Conservation (phyloP, 2,888 invertebrate species). For the Clunio marinus region DNA sequence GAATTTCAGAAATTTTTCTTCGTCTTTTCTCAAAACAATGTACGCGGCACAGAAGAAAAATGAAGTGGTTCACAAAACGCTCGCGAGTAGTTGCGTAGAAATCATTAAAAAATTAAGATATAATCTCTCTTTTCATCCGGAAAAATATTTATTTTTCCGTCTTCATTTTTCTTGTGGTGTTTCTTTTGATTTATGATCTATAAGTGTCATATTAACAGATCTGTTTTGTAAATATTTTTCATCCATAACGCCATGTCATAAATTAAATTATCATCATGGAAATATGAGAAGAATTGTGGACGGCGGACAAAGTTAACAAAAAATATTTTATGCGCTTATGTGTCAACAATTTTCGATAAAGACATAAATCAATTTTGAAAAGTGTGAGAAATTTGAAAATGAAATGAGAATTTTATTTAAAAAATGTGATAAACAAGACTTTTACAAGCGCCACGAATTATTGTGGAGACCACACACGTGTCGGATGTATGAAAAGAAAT, state of each 20-base stretch:
- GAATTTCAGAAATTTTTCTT: neutral
- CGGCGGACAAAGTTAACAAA: neutral
- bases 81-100: slow-evolving; percentile 20
- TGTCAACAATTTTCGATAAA: neutral
- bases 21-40: slow-evolving; percentile 1
- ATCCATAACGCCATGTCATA: neutral
- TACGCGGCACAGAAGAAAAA: neutral
- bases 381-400: neutral
- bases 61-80: neutral
- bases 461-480: slow-evolving; percentile 17
- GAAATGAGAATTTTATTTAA: no score
- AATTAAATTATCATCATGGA: slow-evolving; percentile 9
- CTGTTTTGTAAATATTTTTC: slow-evolving; percentile 25
- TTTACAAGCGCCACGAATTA: no score
- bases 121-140: slow-evolving; percentile 7
- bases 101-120: slow-evolving; percentile 30
- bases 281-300: neutral
- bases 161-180: neutral
- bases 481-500: neutral
- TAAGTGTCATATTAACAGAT: slow-evolving; percentile 38
- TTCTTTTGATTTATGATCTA: slow-evolving; percentile 37
- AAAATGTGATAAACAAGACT: no score
- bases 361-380: neutral
- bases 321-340: neutral
- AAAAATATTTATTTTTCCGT: slow-evolving; percentile 25